These are phyloP conservation scores for Lepidurus couesii DNA, from an alignment of 1,140 invertebrate genomes.

Conservation along the genomic window DNA sequence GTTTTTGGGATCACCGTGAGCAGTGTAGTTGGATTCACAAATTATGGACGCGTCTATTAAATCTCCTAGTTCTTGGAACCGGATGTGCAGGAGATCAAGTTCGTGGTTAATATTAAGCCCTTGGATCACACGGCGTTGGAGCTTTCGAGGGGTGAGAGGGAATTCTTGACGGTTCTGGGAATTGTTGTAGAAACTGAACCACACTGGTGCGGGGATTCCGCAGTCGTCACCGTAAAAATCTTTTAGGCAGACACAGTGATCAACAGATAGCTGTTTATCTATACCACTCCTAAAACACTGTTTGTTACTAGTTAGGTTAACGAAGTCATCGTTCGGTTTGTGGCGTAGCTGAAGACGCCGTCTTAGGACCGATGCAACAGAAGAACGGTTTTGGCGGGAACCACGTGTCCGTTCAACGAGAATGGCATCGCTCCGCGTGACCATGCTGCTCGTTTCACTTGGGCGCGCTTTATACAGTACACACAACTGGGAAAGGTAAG, in stretches of 20 bases:
- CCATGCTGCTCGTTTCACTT: neutral
- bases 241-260: conserved; percentile 36
- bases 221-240: conserved; percentile 39
- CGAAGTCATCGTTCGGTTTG: neutral
- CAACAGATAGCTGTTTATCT: neutral
- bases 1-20: conserved; percentile 45
- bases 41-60: conserved; percentile 60
- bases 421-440: neutral
- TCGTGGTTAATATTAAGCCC: conserved; percentile 38
- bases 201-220: conserved; percentile 39
- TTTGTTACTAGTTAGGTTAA: neutral
- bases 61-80: conserved; percentile 53
- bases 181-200: conserved; percentile 35
- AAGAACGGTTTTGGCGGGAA: neutral
- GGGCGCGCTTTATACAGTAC: neutral
- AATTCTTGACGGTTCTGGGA: conserved; percentile 28
- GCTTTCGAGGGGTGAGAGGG: conserved; percentile 32
- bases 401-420: neutral
- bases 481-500: neutral
- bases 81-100: conserved; percentile 47
- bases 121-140: conserved; percentile 38
- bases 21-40: conserved; percentile 50
- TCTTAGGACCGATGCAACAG: neutral
- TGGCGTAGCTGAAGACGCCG: neutral
- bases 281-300: neutral